Percentiles rank a stretch among this genome's conserved stretches.
phyloP scores from a whole-genome alignment of 1,140 invertebrate species.

The Eurosta solidaginis region DNA sequence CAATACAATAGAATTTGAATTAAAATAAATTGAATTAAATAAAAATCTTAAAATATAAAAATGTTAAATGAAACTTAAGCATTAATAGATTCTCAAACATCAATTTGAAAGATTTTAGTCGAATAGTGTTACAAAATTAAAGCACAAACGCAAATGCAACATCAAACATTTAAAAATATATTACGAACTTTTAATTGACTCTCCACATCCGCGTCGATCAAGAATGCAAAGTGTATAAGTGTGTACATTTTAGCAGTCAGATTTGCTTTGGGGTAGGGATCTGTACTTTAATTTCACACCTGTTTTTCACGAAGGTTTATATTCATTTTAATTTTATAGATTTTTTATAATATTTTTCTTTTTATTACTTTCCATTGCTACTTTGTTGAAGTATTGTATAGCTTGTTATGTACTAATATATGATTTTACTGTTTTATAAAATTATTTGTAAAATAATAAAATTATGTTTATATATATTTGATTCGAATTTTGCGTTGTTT shows the following conservation, averaged over 20 bases:
- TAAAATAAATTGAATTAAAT: too few species aligned
- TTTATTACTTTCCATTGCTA: background rate
- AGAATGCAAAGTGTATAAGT: background rate
- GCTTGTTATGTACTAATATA: background rate
- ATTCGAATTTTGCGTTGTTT: background rate
- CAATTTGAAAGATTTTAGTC: too few species aligned
- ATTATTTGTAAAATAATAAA: background rate
- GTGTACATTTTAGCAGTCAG: background rate
- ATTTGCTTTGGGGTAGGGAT: background rate
- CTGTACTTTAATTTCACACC: background rate
- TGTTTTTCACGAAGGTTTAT: background rate
- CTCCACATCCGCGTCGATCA: background rate
- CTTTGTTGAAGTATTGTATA: background rate
- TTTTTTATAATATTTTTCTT: background rate
- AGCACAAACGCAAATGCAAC: background rate
- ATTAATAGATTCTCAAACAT: too few species aligned
- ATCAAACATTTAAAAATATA: background rate
- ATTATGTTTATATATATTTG: background rate
- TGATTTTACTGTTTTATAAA: slow-evolving; percentile 10
- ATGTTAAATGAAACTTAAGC: too few species aligned
- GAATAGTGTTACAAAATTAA: too few species aligned
- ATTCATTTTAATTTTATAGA: background rate
- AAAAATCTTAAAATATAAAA: too few species aligned
- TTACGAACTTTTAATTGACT: slow-evolving; percentile 20
- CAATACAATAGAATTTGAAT: too few species aligned